These are phyloP conservation scores for Pseudolaguvia tuberculata DNA, from an alignment of 2,113 vertebrate genomes.

Conservation along the genomic window DNA sequence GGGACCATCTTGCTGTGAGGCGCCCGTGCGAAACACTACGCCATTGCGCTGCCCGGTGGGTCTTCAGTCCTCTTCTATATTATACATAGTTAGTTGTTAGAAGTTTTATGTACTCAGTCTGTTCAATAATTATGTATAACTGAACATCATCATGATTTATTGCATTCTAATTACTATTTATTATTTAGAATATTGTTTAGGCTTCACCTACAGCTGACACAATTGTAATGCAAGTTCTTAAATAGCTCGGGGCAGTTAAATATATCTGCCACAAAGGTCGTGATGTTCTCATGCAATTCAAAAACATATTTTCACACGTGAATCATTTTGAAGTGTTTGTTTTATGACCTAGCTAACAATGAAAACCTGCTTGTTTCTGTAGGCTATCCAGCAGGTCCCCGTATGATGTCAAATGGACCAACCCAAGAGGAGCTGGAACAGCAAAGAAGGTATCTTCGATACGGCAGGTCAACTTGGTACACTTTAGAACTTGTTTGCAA, in stretches of 20 bases:
- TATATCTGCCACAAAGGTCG: too few relatives aligned
- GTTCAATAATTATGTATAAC: not conserved
- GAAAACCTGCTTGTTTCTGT: constrained; percentile 16
- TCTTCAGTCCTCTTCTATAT: not conserved
- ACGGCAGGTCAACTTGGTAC: too few relatives aligned
- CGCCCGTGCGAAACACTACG: too few relatives aligned
- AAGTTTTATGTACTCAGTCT: not conserved
- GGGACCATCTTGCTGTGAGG: too few relatives aligned
- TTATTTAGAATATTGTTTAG: not conserved
- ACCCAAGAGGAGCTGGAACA: constrained; percentile 79
- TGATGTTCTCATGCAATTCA: not conserved
- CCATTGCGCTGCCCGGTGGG: too few relatives aligned
- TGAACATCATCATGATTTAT: not conserved
- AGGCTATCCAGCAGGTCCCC: constrained; percentile 63
- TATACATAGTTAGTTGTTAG: not conserved
- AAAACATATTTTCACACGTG: too few relatives aligned
- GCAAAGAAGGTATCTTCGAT: constrained; percentile 70
- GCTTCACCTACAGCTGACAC: not conserved
- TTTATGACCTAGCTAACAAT: not conserved
- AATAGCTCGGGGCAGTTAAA: not conserved
- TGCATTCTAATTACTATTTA: not conserved
- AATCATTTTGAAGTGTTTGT: too few relatives aligned
- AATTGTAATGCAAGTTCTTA: not conserved
- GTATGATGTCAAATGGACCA: constrained; percentile 76
- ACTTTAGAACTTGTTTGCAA: too few relatives aligned